Evolutionary conservation across 2,113 vertebrate species (phyloP), one percentile per base, ranked within the genome.

Genomic region (Anolis carolinensis): DNA sequence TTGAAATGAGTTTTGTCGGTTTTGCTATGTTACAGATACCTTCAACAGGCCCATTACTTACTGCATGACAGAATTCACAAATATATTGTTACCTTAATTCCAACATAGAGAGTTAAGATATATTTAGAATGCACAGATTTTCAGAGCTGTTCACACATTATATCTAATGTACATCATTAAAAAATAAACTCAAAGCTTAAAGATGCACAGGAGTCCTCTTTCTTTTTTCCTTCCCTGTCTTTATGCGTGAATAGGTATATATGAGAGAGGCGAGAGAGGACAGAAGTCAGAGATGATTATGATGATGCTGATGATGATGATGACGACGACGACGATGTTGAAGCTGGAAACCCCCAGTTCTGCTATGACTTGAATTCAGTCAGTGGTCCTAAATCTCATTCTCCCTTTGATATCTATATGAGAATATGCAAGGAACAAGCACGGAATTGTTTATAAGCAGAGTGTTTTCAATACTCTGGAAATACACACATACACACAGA

Each of bases 51-150:
- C 44, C 48, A 79, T 93, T 82, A 50, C 4, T 73, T 6, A 63
- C 93, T 74, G 87, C 0, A 18, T 92, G 83, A 89, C 87, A 86
- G 86, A 87, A 81, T 93, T 94, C 94, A 95, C 91, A 91, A 93
- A 62, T 87, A 84, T 87, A 88, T 90, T 90, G 87, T 89, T 91
- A 93, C 91, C 90, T 91, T 95, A 94, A 89, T 95, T 95, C 93
- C 87, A 90, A 52, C 85, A 89, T 83, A 92, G 88, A 92, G 89
- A 89, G 93, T 95, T 95, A 96, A 96, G 94, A 93, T 59, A 93
- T 87, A 92, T 86, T 95, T 95, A 93, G 94, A 95, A 87, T 0
- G 32, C 88, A 89, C 90, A 93, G 88, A 90, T 95, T 36, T 91
- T 86, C 50, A 89, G 90, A 93, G 88, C 90, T 95, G 59, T 91